Base-by-base conservation (phyloP, 2,113 vertebrate species). In the Ophthalmolycus amberensis region DNA sequence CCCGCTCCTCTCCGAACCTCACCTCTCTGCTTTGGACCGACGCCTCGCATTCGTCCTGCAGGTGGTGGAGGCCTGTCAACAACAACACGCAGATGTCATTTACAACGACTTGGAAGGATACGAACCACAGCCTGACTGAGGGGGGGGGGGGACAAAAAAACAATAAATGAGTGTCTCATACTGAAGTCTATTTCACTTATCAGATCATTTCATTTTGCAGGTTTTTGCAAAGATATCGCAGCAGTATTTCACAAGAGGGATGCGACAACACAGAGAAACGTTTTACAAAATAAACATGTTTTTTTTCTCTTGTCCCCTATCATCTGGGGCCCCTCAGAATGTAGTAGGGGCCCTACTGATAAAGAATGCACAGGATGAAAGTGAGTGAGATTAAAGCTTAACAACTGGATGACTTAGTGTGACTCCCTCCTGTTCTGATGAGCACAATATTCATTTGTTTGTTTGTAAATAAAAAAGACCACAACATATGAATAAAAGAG, bases 21-120 rank as follows among this genome's bases (percentile, higher is more conserved):
- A 99, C 90, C 94, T 99, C 65, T 94, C 95, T 25, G 98, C 97
- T 0, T 88, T 99, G 96, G 98, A 99, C 93, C 96, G 97, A 29
- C 95, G 97, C 48, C 90, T 98, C 0, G 37, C 65, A 12, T 15
- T 91, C 77, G 91, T 97, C 58, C 95, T 99, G 70, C 94, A 87
- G 84, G 94, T 90, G 0, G 96, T 98, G 79, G 62, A 86, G 8
- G 27, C 50, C 25, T 95, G 94, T 84, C 82, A 29, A 29, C 65
- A 85, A 1, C 82, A 70, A 0, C 88, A 88, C 16, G 16, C 27
- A 5, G 85, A 92, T 0, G 91, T 94, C 3, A 64, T 92, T 79
- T 87, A 90, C 16, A 18, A 93, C 10, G 94, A 95, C 58, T 5
- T 88, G 50, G 80, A 77, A 32, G 56, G 34, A 52, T 44, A 84